These are phyloP conservation scores for Theristicus caerulescens DNA, from an alignment of 2,113 vertebrate genomes.

Conservation along the genomic window DNA sequence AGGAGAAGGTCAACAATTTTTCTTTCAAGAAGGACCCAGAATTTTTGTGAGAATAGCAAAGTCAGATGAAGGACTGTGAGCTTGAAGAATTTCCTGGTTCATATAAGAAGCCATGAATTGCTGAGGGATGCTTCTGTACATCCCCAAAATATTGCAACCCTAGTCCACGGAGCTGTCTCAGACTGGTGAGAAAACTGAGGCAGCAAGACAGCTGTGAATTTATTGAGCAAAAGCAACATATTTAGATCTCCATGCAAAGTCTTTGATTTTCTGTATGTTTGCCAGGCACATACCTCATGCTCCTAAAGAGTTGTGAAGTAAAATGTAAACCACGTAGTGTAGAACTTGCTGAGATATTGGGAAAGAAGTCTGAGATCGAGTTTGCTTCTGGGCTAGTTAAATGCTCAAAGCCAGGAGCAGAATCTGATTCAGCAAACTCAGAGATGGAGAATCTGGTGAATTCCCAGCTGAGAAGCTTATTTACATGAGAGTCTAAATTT, in stretches of 20 bases:
- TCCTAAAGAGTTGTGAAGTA: not conserved
- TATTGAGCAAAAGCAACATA: not conserved
- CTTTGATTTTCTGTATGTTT: not conserved
- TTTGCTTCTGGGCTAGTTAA: not conserved
- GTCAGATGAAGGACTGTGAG: not conserved
- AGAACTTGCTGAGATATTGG: not conserved
- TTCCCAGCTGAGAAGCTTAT: not conserved
- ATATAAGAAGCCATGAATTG: not conserved
- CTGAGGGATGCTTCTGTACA: not conserved
- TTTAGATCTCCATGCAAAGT: not conserved
- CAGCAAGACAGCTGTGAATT: not conserved
- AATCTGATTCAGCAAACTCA: not conserved
- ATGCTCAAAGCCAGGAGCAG: not conserved
- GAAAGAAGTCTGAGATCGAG: not conserved
- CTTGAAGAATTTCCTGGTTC: not conserved
- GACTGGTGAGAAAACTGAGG: not conserved
- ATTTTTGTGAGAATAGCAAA: not conserved
- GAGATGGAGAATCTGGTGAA: not conserved
- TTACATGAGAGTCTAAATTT: not conserved
- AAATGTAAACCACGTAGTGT: not conserved
- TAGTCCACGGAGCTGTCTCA: not conserved
- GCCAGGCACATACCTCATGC: not conserved
- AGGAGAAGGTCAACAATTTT: not conserved
- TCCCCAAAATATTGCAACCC: not conserved
- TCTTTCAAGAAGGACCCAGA: not conserved